These are phyloP conservation scores for Drosophila quinaria DNA, from an alignment of 2,888 invertebrate species.

Conservation along the genomic window DNA sequence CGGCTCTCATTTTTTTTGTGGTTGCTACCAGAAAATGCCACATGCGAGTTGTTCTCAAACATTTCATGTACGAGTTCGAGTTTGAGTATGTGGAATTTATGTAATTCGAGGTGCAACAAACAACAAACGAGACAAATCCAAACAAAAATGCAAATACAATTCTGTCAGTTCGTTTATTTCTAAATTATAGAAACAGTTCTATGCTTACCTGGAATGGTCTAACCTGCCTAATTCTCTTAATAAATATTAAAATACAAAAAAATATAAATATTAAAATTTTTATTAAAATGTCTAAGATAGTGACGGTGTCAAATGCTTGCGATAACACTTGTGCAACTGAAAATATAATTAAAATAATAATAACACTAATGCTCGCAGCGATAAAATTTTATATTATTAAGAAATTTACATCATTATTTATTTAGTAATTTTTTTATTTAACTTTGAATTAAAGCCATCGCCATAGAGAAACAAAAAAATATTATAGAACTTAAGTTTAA, in stretches of 20 bases:
- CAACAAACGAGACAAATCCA: background rate
- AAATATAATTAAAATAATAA: no score
- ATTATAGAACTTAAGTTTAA: no score
- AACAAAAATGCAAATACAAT: constrained; percentile 12
- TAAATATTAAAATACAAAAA: no score
- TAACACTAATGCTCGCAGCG: no score
- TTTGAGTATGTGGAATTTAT: constrained; percentile 56
- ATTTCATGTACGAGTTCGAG: constrained; percentile 21
- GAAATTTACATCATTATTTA: no score
- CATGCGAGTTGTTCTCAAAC: constrained; percentile 35
- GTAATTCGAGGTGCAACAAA: constrained; percentile 50
- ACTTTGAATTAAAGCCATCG: no score
- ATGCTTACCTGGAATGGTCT: background rate
- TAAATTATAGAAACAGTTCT: background rate
- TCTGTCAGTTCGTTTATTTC: background rate
- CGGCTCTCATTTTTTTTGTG: constrained; percentile 32
- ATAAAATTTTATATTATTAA: no score
- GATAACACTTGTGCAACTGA: background rate
- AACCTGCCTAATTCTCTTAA: background rate
- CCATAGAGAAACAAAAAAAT: no score
- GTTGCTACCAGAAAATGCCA: constrained; percentile 34
- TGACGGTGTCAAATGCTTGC: background rate
- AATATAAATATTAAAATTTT: no score
- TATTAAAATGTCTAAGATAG: no score
- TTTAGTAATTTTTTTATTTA: no score